Conservation (phyloP, 2,888 invertebrate genomes). For the Drosophila neotestacea region DNA sequence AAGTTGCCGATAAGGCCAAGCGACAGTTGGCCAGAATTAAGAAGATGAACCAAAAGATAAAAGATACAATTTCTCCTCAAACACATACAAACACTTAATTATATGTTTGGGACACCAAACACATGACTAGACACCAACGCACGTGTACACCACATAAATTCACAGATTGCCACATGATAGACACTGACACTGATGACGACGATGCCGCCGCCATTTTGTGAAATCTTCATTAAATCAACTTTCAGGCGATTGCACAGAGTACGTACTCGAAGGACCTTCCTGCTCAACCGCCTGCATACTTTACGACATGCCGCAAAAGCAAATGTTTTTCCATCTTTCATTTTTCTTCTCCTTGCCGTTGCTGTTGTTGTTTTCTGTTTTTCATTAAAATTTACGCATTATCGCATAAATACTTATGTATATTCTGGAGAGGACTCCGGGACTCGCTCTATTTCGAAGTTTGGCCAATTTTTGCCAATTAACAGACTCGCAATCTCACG, state of each 20-base stretch:
- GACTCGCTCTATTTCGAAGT: conserved; percentile 24
- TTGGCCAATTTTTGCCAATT: conserved; percentile 78
- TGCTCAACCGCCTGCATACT: conserved; percentile 29
- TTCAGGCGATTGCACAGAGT: conserved; percentile 73
- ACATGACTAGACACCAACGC: conserved; percentile 37
- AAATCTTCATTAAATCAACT: conserved; percentile 82
- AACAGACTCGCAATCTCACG: conserved; percentile 76
- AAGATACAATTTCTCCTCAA: conserved; percentile 1
- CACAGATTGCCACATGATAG: conserved; percentile 64
- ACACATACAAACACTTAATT: conserved; percentile 10
- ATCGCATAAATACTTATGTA: conserved; percentile 77
- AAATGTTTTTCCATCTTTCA: conserved; percentile 43
- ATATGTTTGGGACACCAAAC: background rate
- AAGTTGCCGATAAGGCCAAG: background rate
- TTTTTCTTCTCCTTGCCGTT: conserved; percentile 7
- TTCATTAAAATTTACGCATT: conserved; percentile 80
- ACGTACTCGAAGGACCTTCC: conserved; percentile 6
- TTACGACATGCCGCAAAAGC: conserved; percentile 67
- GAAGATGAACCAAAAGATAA: background rate
- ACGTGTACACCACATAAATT: conserved; percentile 57
- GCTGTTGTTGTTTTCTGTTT: conserved; percentile 28
- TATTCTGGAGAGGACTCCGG: conserved; percentile 20
- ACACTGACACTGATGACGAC: conserved; percentile 32
- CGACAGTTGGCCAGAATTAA: background rate
- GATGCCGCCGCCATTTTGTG: conserved; percentile 56